Conservation (phyloP, 1,140 invertebrate species). For the Caerostris darwini region DNA sequence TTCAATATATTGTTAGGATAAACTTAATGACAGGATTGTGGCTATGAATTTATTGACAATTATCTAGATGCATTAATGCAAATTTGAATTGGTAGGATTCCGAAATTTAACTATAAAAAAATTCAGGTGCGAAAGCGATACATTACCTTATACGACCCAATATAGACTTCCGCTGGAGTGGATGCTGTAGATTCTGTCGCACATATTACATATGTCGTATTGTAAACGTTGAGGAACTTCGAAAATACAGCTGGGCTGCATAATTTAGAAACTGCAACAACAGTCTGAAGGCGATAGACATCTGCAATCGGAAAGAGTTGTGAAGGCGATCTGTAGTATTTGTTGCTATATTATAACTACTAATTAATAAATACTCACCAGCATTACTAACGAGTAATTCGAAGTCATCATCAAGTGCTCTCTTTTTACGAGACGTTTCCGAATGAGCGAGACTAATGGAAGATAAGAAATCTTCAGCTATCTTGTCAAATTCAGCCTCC, state of each 20-base stretch:
- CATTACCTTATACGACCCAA: constrained; percentile 61
- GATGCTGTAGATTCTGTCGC: constrained; percentile 15
- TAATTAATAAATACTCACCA: constrained; percentile 14
- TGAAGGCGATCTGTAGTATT: neutral
- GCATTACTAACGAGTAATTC: constrained; percentile 42
- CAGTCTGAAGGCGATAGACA: constrained; percentile 54
- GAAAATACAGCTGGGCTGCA: constrained; percentile 51
- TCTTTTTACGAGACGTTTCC: constrained; percentile 28
- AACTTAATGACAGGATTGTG: neutral
- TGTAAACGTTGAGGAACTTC: constrained; percentile 35
- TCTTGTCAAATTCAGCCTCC: constrained; percentile 55
- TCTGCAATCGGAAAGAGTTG: neutral
- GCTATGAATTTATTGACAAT: neutral
- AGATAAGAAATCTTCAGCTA: constrained; percentile 57
- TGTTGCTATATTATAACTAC: too few relatives aligned
- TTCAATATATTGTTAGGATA: neutral
- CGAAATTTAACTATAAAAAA: too few relatives aligned
- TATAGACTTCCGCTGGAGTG: constrained; percentile 7
- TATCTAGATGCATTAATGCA: too few relatives aligned
- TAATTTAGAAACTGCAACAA: constrained; percentile 52
- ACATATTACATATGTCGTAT: constrained; percentile 56
- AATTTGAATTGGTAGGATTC: too few relatives aligned
- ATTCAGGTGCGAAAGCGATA: too few relatives aligned
- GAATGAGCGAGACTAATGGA: constrained; percentile 39
- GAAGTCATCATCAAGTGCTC: neutral